Percentiles rank a stretch among this genome's conserved stretches.
These are phyloP conservation scores for Nasonia giraulti DNA, from an alignment of 1,140 invertebrate species.

Conservation along the genomic window DNA sequence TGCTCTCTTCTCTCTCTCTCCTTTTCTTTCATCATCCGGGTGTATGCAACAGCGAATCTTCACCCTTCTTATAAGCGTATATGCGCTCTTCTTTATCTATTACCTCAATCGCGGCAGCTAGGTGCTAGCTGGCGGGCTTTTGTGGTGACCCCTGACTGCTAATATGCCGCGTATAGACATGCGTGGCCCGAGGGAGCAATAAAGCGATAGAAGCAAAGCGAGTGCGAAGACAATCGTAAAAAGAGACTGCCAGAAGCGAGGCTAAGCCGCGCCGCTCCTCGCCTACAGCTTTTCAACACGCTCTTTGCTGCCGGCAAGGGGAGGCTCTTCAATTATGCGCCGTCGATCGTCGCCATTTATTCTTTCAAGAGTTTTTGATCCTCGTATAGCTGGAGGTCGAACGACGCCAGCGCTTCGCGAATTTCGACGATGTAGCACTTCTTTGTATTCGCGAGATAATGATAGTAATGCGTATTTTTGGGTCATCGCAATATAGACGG, in stretches of 20 bases:
- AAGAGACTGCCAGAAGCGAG: constrained; percentile 25
- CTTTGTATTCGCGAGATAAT: no score
- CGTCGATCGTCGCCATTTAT: constrained; percentile 18
- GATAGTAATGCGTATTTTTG: no score
- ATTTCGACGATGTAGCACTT: no score
- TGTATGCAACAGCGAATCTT: neutral
- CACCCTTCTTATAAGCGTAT: neutral
- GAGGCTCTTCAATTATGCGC: constrained; percentile 22
- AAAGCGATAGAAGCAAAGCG: constrained; percentile 24
- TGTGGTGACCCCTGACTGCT: constrained; percentile 2
- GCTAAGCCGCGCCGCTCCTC: neutral
- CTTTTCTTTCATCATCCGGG: neutral
- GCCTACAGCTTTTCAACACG: neutral
- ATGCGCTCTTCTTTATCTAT: neutral
- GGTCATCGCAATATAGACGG: no score
- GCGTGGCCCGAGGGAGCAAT: neutral
- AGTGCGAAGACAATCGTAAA: neutral
- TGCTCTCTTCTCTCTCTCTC: neutral
- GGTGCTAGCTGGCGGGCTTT: neutral
- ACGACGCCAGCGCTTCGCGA: no score
- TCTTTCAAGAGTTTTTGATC: constrained; percentile 1
- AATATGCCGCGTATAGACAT: constrained; percentile 1
- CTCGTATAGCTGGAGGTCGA: no score
- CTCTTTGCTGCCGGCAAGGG: neutral
- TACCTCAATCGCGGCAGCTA: neutral